These are phyloP conservation scores for Branchipolynoe longqiensis DNA, from an alignment of 2,888 invertebrate species.

Conservation along the genomic window DNA sequence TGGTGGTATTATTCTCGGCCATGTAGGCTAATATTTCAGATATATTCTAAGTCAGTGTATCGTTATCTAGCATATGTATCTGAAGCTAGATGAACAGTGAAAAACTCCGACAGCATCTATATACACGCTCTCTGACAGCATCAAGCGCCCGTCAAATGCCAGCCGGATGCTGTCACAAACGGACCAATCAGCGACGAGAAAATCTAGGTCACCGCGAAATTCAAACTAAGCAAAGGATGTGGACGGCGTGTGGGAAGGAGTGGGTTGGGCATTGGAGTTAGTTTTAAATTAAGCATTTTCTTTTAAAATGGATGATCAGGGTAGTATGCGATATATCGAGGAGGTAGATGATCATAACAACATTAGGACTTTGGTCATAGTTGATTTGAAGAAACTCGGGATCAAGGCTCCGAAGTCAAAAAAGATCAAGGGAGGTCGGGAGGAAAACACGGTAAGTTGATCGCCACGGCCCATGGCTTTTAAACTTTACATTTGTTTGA, in stretches of 20 bases:
- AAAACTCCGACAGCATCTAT: too few relatives aligned
- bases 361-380: slow-evolving; percentile 73
- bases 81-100: too few relatives aligned
- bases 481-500: neutral
- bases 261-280: neutral
- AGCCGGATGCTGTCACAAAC: neutral
- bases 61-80: too few relatives aligned
- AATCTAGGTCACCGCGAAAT: slow-evolving; percentile 21
- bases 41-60: too few relatives aligned
- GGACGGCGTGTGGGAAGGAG: slow-evolving; percentile 23
- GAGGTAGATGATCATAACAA: slow-evolving; percentile 73
- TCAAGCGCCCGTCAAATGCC: neutral
- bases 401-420: slow-evolving; percentile 78
- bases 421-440: slow-evolving; percentile 72
- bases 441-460: slow-evolving; percentile 42
- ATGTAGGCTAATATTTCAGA: too few relatives aligned
- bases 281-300: neutral
- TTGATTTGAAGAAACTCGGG: slow-evolving; percentile 77
- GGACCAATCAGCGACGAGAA: slow-evolving; percentile 3
- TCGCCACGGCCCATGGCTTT: too few relatives aligned
- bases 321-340: slow-evolving; percentile 72
- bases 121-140: too few relatives aligned
- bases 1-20: too few relatives aligned
- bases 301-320: slow-evolving; percentile 2
- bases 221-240: slow-evolving; percentile 14